A percentile compares a stretch with the other conserved stretches of the same genome.
Evolutionary conservation across 2,888 invertebrate species (phyloP).

Genomic region (Drosophila setosimentum): DNA sequence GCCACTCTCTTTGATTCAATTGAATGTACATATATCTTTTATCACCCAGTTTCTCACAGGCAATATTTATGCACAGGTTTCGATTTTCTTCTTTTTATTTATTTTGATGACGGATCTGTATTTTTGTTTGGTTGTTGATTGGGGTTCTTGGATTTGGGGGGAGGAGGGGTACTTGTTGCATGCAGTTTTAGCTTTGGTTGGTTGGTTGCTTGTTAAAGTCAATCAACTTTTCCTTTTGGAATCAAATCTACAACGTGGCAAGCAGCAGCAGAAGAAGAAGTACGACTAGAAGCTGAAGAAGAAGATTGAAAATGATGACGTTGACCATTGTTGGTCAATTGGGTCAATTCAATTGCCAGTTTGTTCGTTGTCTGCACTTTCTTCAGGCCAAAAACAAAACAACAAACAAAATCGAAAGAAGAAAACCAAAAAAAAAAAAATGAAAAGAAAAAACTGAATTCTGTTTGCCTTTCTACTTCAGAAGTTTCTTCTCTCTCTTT

Average conservation of each 20-base stretch:
- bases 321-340: conserved; percentile 72
- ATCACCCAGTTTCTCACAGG: background rate
- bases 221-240: conserved; percentile 79
- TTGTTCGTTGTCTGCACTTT: conserved; percentile 57
- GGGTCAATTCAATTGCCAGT: conserved; percentile 74
- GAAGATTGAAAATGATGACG: conserved; percentile 1
- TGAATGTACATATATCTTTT: background rate
- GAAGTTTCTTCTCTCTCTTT: conserved; percentile 52
- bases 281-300: conserved; percentile 4
- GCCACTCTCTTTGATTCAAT: background rate
- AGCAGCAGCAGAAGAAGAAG: conserved; percentile 5
- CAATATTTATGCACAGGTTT: background rate
- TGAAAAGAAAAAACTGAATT: conserved; percentile 21
- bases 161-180: conserved; percentile 44
- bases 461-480: conserved; percentile 60
- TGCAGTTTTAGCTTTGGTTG: conserved; percentile 44
- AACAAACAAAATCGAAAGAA: conserved; percentile 7
- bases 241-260: conserved; percentile 57
- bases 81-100: background rate
- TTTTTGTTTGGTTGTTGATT: conserved; percentile 32
- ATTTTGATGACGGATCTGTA: conserved; percentile 52
- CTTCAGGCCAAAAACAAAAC: conserved; percentile 55
- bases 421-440: conserved; percentile 1
- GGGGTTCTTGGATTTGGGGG: conserved; percentile 35
- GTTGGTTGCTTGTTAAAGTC: conserved; percentile 58